Conservation (phyloP, 1,140 invertebrate species). For the Drusus annulatus region DNA sequence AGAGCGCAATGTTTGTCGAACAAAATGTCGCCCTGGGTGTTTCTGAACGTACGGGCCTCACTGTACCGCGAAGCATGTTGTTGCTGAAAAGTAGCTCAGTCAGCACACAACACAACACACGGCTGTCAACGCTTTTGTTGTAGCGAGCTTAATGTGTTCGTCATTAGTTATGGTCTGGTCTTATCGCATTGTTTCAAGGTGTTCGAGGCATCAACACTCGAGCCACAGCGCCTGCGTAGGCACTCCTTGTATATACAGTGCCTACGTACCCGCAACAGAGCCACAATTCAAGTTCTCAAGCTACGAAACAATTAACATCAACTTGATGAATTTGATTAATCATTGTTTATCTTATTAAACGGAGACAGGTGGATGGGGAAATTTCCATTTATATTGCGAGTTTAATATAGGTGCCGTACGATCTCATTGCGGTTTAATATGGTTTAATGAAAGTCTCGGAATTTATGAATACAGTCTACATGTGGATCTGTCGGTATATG, state of each 20-base stretch:
- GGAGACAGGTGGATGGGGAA: background rate
- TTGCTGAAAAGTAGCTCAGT: too few species aligned
- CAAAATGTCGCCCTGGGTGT: too few species aligned
- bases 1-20: too few species aligned
- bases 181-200: conserved; percentile 8
- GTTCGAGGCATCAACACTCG: conserved; percentile 6
- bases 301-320: conserved; percentile 30
- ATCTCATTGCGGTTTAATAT: conserved; percentile 21
- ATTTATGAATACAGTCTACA: background rate
- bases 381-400: conserved; percentile 33
- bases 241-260: background rate
- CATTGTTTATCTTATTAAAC: conserved; percentile 36
- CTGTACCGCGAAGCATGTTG: too few species aligned
- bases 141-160: conserved; percentile 13
- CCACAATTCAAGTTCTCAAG: conserved; percentile 3
- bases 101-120: background rate
- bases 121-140: conserved; percentile 15
- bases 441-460: background rate
- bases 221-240: background rate
- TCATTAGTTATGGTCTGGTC: conserved; percentile 25
- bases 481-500: too few species aligned
- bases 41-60: too few species aligned
- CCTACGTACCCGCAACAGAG: background rate
- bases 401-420: background rate
- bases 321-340: conserved; percentile 36